phyloP scores from a whole-genome alignment of 2,888 invertebrate species.

The Cheilosia scutellata region DNA sequence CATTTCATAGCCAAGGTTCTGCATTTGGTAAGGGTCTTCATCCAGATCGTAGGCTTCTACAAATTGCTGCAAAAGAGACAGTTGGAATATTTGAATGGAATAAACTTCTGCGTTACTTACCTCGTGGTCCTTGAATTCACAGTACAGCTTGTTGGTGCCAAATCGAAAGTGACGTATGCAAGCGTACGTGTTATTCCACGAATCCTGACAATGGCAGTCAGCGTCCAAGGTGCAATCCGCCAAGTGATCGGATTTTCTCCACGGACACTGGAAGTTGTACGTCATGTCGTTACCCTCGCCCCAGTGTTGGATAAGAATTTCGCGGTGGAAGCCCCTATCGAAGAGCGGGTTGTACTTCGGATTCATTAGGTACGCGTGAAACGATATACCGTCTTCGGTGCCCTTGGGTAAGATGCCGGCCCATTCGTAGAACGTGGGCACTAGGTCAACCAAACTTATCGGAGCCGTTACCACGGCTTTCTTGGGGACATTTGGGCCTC shows the following conservation, averaged over 20 bases:
- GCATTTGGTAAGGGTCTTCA: constrained; percentile 89
- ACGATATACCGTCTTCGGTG: constrained; percentile 88
- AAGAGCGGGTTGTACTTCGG: constrained; percentile 68
- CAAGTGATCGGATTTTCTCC: constrained; percentile 84
- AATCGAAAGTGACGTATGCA: constrained; percentile 89
- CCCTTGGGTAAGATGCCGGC: constrained; percentile 85
- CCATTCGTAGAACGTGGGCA: constrained; percentile 92
- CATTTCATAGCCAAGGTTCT: constrained; percentile 86
- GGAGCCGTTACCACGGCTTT: constrained; percentile 85
- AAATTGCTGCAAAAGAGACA: constrained; percentile 86
- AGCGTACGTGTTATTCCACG: constrained; percentile 92
- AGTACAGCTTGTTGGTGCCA: constrained; percentile 83
- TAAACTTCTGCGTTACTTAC: constrained; percentile 78
- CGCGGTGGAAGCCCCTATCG: constrained; percentile 83
- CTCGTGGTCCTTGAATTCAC: constrained; percentile 84
- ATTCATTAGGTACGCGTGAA: constrained; percentile 82
- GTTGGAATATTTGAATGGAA: background rate
- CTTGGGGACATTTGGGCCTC: constrained; percentile 88
- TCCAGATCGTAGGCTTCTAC: constrained; percentile 91
- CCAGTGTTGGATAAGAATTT: constrained; percentile 91
- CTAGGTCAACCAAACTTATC: constrained; percentile 91
- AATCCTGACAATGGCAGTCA: constrained; percentile 94
- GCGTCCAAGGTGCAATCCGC: constrained; percentile 88
- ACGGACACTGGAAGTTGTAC: constrained; percentile 88
- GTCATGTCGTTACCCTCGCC: constrained; percentile 89